These are phyloP conservation scores for Tauraco hartlaubi DNA, from an alignment of 2,797 vertebrate species.

Conservation along the genomic window DNA sequence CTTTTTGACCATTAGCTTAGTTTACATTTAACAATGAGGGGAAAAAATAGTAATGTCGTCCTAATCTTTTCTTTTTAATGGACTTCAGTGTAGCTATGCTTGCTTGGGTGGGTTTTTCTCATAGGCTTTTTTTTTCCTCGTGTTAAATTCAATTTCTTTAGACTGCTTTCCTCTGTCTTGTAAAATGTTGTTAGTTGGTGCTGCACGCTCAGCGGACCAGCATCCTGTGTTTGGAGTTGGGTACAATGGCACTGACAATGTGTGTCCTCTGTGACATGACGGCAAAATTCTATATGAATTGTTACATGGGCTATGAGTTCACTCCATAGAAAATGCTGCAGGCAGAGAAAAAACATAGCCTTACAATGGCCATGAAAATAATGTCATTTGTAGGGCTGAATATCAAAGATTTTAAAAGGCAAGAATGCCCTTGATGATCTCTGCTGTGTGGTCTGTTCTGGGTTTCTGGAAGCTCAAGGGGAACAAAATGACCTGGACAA, in stretches of 20 bases:
- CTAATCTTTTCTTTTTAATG: slow-evolving; percentile 28
- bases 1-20: slow-evolving; percentile 37
- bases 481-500: background rate
- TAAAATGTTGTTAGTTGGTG: background rate
- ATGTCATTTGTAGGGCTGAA: background rate
- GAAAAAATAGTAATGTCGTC: slow-evolving; percentile 36
- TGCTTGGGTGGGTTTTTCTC: background rate
- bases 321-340: background rate
- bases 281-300: slow-evolving; percentile 19
- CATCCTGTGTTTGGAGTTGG: slow-evolving; percentile 54
- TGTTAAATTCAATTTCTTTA: background rate
- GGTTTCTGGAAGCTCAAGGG: background rate
- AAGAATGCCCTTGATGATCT: background rate
- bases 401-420: background rate
- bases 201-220: background rate
- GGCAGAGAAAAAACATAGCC: background rate
- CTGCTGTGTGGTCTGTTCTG: background rate
- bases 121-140: background rate
- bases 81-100: background rate
- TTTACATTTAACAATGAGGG: slow-evolving; percentile 59
- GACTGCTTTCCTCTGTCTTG: background rate
- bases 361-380: background rate
- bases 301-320: background rate
- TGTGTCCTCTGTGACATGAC: background rate
- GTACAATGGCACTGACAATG: slow-evolving; percentile 20